These are phyloP conservation scores for Drosophila micromelanica DNA, from an alignment of 1,140 invertebrate genomes.

Conservation along the genomic window DNA sequence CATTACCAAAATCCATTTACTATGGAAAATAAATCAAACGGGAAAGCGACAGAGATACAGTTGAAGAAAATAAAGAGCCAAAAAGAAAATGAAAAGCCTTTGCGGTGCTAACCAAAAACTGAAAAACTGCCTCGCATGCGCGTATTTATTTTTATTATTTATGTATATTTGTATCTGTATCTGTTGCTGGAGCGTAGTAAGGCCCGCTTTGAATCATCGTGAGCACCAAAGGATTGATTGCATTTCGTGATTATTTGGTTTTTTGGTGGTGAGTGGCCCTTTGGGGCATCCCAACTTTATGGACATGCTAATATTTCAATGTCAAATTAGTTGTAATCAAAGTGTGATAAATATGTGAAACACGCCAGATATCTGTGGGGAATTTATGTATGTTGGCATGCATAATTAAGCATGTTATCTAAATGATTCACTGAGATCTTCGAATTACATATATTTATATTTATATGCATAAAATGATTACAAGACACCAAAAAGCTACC, in stretches of 20 bases:
- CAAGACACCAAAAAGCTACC: constrained; percentile 2
- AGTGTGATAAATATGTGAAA: constrained; percentile 72
- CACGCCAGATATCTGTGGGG: constrained; percentile 54
- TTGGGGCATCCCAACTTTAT: not conserved
- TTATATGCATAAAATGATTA: constrained; percentile 11
- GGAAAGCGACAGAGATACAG: constrained; percentile 47
- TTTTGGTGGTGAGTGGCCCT: constrained; percentile 14
- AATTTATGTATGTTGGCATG: constrained; percentile 39
- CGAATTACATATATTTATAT: not conserved
- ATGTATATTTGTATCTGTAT: constrained; percentile 41
- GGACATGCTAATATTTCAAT: constrained; percentile 71
- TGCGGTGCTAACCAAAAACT: constrained; percentile 3
- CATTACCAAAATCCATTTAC: constrained; percentile 80
- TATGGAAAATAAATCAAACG: constrained; percentile 83
- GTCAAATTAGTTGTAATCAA: constrained; percentile 79
- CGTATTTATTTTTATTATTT: constrained; percentile 69
- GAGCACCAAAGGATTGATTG: constrained; percentile 70
- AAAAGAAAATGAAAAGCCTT: constrained; percentile 3
- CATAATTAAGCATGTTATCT: constrained; percentile 45
- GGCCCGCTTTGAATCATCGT: constrained; percentile 22
- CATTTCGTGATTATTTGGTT: constrained; percentile 64
- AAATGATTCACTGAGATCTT: constrained; percentile 14
- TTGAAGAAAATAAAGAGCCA: not conserved
- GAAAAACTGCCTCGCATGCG: constrained; percentile 51
- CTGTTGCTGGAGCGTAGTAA: constrained; percentile 19